Percentiles rank a stretch among this genome's conserved stretches.
Evolutionary conservation across 2,888 invertebrate genomes (phyloP).

Genomic region (Thumatha senex): DNA sequence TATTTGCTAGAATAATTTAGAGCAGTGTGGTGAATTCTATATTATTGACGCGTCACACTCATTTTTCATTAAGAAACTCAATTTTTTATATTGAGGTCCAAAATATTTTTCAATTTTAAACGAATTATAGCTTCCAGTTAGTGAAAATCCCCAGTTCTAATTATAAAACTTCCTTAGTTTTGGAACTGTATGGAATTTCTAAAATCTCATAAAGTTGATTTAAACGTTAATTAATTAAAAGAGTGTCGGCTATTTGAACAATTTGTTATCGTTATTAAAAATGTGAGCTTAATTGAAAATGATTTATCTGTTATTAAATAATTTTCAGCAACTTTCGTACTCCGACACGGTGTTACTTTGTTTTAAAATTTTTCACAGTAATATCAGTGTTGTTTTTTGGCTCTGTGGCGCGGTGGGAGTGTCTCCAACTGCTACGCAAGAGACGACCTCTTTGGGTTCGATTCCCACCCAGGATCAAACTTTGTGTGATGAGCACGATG

Average conservation of each 20-base stretch:
- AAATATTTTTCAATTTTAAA: conserved; percentile 13
- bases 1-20: too few relatives aligned
- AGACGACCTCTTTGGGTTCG: too few relatives aligned
- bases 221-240: conserved; percentile 25
- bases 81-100: background rate
- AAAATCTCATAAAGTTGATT: conserved; percentile 28
- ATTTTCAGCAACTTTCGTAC: background rate
- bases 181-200: conserved; percentile 17
- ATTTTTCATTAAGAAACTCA: too few relatives aligned
- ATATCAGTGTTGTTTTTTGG: too few relatives aligned
- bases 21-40: too few relatives aligned
- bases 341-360: background rate
- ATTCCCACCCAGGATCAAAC: too few relatives aligned
- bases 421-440: too few relatives aligned
- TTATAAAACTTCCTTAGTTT: conserved; percentile 29
- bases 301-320: conserved; percentile 1
- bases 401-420: too few relatives aligned
- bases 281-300: conserved; percentile 9
- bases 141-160: conserved; percentile 15
- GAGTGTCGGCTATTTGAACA: conserved; percentile 6
- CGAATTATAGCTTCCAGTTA: conserved; percentile 27
- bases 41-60: too few relatives aligned
- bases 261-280: conserved; percentile 4
- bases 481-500: too few relatives aligned
- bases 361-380: background rate